phyloP scores from a whole-genome alignment of 2,888 invertebrate genomes.

The Patella caerulea region DNA sequence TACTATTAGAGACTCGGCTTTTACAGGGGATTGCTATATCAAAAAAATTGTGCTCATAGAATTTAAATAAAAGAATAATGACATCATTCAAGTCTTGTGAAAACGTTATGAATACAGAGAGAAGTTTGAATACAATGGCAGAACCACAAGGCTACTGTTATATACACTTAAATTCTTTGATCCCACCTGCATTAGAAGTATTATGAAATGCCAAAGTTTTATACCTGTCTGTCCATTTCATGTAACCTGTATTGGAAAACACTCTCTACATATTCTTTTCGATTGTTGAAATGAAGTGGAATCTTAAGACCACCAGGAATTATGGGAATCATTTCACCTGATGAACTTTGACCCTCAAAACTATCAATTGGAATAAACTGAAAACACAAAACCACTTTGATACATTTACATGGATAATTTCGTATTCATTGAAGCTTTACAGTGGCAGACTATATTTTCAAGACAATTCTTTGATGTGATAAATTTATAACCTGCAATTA shows the following conservation, averaged over 20 bases:
- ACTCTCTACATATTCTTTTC: slow-evolving; percentile 77
- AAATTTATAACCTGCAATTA: too few relatives aligned
- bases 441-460: too few relatives aligned
- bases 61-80: too few relatives aligned
- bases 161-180: too few relatives aligned
- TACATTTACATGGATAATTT: background rate
- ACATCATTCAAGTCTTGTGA: too few relatives aligned
- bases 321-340: slow-evolving; percentile 76
- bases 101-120: background rate
- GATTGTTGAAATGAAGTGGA: slow-evolving; percentile 76
- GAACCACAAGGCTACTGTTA: background rate
- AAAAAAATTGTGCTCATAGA: too few relatives aligned
- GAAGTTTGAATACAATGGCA: background rate
- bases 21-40: too few relatives aligned
- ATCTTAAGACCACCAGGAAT: slow-evolving; percentile 77
- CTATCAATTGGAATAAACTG: slow-evolving; percentile 76
- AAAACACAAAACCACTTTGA: slow-evolving; percentile 9
- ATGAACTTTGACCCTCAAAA: slow-evolving; percentile 78
- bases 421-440: too few relatives aligned
- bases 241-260: slow-evolving; percentile 77
- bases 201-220: background rate
- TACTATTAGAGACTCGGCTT: too few relatives aligned
- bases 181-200: too few relatives aligned
- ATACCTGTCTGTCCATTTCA: slow-evolving; percentile 78
- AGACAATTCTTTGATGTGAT: too few relatives aligned